These are phyloP conservation scores for Turritopsis dohrnii DNA, from an alignment of 30 jellyfish, hydroid and myxozoan species.

Conservation along the genomic window DNA sequence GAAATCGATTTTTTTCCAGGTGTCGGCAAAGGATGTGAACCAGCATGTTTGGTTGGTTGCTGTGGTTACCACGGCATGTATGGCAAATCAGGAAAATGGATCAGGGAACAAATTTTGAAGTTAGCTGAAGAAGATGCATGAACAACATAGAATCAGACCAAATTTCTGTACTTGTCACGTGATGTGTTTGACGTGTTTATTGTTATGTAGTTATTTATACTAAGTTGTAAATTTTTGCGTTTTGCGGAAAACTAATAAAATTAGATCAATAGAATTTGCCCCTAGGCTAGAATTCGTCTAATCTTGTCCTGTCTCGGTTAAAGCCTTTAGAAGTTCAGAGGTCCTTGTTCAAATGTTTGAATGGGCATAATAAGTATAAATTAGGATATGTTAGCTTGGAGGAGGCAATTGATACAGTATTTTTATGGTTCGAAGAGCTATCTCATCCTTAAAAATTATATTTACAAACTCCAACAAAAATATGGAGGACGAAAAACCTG, in stretches of 20 bases:
- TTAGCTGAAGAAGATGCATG: slow-evolving; percentile 6
- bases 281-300: no score
- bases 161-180: background rate
- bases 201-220: background rate
- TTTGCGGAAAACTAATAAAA: no score
- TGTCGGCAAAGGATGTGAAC: slow-evolving; percentile 37
- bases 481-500: background rate
- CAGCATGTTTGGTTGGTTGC: slow-evolving; percentile 36
- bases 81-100: slow-evolving; percentile 29
- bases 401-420: background rate
- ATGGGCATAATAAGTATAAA: no score
- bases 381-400: no score
- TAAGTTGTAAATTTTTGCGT: background rate
- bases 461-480: background rate
- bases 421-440: background rate
- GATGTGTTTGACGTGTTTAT: background rate
- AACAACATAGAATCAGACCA: background rate
- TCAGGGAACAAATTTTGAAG: slow-evolving; percentile 23
- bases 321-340: no score
- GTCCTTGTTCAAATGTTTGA: no score
- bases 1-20: slow-evolving; percentile 12
- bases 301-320: no score
- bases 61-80: slow-evolving; percentile 45
- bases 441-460: no score
- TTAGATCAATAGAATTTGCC: no score